Percentiles rank a stretch among this genome's conserved stretches.
These are phyloP conservation scores for Heterohyrax brucei DNA, from an alignment of 2,797 vertebrate species.

Conservation along the genomic window DNA sequence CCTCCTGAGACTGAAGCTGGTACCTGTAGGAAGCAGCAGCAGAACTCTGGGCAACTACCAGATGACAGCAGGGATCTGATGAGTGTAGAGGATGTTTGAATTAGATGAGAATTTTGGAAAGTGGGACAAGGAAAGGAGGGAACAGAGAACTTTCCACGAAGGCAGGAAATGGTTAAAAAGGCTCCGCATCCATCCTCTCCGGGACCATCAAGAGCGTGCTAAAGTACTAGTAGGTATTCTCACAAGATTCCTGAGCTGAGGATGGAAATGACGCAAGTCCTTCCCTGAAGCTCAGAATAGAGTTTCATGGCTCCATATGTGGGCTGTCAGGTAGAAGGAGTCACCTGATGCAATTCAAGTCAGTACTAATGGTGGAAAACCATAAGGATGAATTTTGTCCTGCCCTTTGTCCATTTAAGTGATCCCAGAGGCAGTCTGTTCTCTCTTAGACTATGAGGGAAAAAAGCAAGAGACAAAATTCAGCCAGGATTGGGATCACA, in stretches of 20 bases:
- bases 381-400: no score
- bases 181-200: not conserved
- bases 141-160: not conserved
- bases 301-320: rapidly evolving
- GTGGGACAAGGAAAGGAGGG: no score
- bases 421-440: not conserved
- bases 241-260: rapidly evolving
- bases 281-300: not conserved
- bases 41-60: not conserved
- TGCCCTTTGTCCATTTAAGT: not conserved
- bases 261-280: not conserved
- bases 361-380: no score
- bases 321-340: not conserved
- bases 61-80: rapidly evolving
- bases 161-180: no score
- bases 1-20: constrained; percentile 94
- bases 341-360: no score
- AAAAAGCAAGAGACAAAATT: not conserved
- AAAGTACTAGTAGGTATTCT: no score
- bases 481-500: not conserved
- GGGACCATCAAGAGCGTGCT: not conserved
- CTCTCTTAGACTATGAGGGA: not conserved
- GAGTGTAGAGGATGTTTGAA: not conserved
- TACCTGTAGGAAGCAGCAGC: constrained; percentile 88
- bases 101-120: not conserved